Evolutionary conservation across 2,797 vertebrate genomes (phyloP), one percentile per base, ranked within the genome.

Genomic region (Alfaro cultratus): DNA sequence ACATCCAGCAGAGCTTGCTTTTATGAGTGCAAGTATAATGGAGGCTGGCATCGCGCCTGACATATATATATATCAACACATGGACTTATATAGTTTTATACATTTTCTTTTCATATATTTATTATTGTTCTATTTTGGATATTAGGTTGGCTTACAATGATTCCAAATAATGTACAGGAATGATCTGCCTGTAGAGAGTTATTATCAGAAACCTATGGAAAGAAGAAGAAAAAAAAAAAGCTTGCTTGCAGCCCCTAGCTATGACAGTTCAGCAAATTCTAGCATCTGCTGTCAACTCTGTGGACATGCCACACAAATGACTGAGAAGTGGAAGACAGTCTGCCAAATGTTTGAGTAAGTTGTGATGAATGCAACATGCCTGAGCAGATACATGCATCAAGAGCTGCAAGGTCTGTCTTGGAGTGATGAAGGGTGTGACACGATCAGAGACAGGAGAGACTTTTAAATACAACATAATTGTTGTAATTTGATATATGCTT

Each of bases 281-380:
- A 29, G 29, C 23, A 62, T 62, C 26, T 12, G 5, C 70, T 53
- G 23, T 57, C 43, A 29, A 16, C 45, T 39, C 36, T 29, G 21
- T 72, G 64, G 9, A n/a, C 0, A 2, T 2, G 34, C 34, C 73
- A 80, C 46, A 36, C 67, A 76, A 36, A 29, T 46, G 51, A 51
- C 73, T 70, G 46, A 64, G 43, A 57, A n/a, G 46, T 26, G 36
- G 46, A 76, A 74, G 77, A 13, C 26, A 31, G 57, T 43, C 49
- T 78, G 75, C 73, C 79, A 86, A 76, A 74, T 8, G 26, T 76
- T 10, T 74, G 43, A 81, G 43, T 60, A 53, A 73, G 31, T 9
- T 36, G 8, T 46, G 45, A 55, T 55, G 57, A 77, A 78, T 55
- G 53, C 82, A 57, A 77, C 82, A 80, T 72, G 74, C 12, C 74